Evolutionary conservation across 2,888 invertebrate species (phyloP), one percentile per base, ranked within the genome.

Genomic region (Lymantria monacha): DNA sequence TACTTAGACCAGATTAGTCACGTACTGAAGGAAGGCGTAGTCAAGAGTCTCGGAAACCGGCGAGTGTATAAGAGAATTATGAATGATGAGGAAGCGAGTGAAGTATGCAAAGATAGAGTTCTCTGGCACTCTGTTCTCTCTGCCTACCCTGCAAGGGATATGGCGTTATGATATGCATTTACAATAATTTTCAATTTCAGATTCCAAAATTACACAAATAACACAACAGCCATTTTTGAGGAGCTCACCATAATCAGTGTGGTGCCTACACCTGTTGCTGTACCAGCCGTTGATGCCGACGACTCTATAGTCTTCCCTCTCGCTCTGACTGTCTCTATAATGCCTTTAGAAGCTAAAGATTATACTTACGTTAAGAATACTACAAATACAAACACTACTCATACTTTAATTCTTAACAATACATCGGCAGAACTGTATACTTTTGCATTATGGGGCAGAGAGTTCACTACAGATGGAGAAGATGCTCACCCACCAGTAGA

Each of bases 371-470:
- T 48, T 0, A 61, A 64, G 36, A 52, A 52, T 1, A 49, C 36
- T 0, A 48, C 57, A 0, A 69, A 59, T 0, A 56, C 49, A 1
- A 59, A 45, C 0, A 76, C 79, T 0, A 54, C 69, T 3, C 77
- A 74, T 41, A 74, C 63, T 0, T 59, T 84, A 30, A 61, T 57
- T 3, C 65, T 91, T 42, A 63, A 55, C 1, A 74, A 76, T 40
- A 53, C 48, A 7, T 51, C 69, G 5, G 71, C 69, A 1, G 81
- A 92, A 41, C 60, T 93, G 43, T 83, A 93, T 41, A 74, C 84
- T 5, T 93, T 93, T 51, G 91, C 85, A 0, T 74, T 93, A 8
- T 93, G 90, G 82, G 93, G 93, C 0, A 81, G 93, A 56, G 80
- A 88, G 44, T 93, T 85, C 59, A 79, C 69, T 0, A 80, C 81